A percentile compares a stretch with the other conserved stretches of the same genome.
Evolutionary conservation across 2,113 vertebrate genomes (phyloP).

Genomic region (Ursus arctos): DNA sequence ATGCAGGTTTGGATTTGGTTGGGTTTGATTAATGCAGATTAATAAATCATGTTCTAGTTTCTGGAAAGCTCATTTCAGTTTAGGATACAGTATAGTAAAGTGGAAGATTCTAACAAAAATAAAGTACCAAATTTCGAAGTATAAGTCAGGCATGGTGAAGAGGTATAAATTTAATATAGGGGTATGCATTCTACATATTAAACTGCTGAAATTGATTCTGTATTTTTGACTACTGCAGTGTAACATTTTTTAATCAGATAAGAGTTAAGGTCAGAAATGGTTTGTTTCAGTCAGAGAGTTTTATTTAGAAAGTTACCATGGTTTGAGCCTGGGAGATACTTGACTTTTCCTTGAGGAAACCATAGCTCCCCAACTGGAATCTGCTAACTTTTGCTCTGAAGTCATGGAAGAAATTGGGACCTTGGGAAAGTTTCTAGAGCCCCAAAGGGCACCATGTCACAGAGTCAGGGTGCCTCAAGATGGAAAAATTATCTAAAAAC

Average conservation of each 20-base stretch:
- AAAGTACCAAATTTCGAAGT: neutral
- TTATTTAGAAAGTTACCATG: neutral
- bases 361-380: neutral
- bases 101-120: conserved; percentile 19
- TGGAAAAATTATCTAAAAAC: neutral
- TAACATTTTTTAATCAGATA: neutral
- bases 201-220: neutral
- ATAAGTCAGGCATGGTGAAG: neutral
- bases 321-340: neutral
- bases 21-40: neutral
- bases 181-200: neutral
- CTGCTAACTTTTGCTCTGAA: conserved; percentile 12
- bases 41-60: neutral
- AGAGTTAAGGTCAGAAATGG: neutral
- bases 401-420: neutral
- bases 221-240: neutral
- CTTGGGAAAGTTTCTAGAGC: neutral
- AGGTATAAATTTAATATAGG: neutral
- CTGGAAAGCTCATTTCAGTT: neutral
- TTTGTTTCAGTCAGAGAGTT: neutral
- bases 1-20: neutral
- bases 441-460: neutral
- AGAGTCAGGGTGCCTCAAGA: neutral
- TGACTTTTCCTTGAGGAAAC: neutral
- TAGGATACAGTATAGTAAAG: neutral